Evolutionary conservation across 2,113 vertebrate genomes (phyloP), one percentile per base, ranked within the genome.

Genomic region (Ranitomeya imitator): DNA sequence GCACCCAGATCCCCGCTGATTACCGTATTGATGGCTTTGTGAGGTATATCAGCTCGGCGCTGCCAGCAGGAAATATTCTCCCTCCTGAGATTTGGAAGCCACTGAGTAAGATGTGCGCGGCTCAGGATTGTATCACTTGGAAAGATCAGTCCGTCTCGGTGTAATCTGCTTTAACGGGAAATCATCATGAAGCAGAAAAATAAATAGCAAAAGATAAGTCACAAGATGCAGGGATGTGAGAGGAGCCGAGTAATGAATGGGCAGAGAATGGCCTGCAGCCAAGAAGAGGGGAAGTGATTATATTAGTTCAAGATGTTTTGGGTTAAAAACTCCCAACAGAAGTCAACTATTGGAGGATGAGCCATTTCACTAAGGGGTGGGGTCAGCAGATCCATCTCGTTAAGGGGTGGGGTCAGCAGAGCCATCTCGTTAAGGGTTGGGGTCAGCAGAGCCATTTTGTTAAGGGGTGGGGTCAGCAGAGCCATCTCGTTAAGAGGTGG

Each of bases 111-210:
- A 85, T 69, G 51, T n/a, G 19, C 19, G 37, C 52, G 51, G 45
- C 82, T 71, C 45, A 57, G 52, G 54, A 7, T 73, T 73, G 69
- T 85, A 71, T 85, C 81, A 2, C 51, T 83, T 31, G 31, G 16
- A 65, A 45, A 7, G 63, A 83, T 69, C 63, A 83, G 80, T 83
- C 80, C 19, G 61, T 83, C 81, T 67, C 80, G 6, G 61, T 14
- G 61, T 83, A 83, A 83, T 83, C 63, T 67, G 18, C 63, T 83
- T 23, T 83, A 83, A 83, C 81, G 57, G 81, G 61, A 83, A 83
- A 83, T 61, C 81, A 83, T 83, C 63, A 67, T 83, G 81, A 69
- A 83, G 81, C 61, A 67, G 81, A 83, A 54, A 69, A 63, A 83
- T 52, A 83, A 83, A 67, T 79, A 52, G 45, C 61, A n/a, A 26